Percentiles rank a stretch among this genome's conserved stretches.
phyloP scores from a whole-genome alignment of 2,797 vertebrate species.

The Austrolebias charrua region DNA sequence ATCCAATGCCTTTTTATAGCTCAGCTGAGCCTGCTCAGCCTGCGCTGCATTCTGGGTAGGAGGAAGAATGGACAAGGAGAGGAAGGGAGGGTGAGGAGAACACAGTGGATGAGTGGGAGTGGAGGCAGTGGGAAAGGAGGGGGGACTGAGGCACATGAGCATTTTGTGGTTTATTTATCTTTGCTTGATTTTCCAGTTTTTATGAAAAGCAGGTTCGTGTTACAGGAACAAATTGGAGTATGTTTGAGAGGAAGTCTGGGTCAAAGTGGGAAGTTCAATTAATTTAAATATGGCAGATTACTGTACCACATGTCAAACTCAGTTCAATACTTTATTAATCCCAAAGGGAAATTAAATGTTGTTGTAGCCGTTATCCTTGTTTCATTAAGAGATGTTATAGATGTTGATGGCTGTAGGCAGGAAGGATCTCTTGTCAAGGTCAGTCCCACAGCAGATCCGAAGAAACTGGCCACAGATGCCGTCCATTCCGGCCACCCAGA shows the following conservation, averaged over 20 bases:
- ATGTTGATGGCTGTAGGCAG: no score
- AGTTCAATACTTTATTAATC: no score
- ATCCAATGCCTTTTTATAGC: constrained; percentile 78
- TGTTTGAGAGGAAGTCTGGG: constrained; percentile 5
- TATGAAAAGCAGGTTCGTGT: not conserved
- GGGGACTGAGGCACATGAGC: no score
- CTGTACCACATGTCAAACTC: no score
- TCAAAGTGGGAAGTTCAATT: not conserved
- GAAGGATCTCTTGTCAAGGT: no score
- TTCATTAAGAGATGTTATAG: no score
- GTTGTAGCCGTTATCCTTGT: no score
- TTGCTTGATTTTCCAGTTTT: not conserved
- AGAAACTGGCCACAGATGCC: no score
- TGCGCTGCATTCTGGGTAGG: constrained; percentile 75
- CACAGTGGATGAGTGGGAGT: constrained; percentile 29
- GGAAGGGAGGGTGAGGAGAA: constrained; percentile 27
- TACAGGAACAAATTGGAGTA: not conserved
- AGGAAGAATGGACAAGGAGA: constrained; percentile 35
- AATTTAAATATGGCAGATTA: not conserved
- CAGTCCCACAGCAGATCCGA: no score
- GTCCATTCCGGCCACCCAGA: no score
- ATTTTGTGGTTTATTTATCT: not conserved
- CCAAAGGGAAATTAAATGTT: no score
- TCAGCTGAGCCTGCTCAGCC: constrained; percentile 69
- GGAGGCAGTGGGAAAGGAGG: constrained; percentile 12